Evolutionary conservation across 2,888 invertebrate species (phyloP).

Genomic region (Rhimphoctona megacephalus): DNA sequence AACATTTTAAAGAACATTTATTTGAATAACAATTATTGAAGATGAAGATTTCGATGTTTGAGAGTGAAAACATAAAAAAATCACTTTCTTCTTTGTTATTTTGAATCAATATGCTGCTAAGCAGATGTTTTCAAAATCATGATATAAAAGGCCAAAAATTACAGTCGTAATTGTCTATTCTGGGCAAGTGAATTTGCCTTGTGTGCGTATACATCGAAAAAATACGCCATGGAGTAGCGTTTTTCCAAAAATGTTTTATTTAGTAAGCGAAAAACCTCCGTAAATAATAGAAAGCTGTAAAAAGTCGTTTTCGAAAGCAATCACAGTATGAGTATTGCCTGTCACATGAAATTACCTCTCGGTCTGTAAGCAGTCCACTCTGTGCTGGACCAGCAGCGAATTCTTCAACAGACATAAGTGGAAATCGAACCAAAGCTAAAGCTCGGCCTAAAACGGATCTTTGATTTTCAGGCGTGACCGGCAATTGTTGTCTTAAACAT

Average conservation of each 20-base stretch:
- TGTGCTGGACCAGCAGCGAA: slow-evolving; percentile 92
- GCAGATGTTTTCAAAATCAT: no score
- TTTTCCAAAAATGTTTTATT: neutral
- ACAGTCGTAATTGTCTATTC: no score
- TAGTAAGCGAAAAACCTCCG: neutral
- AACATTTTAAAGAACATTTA: neutral
- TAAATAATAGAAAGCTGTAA: neutral
- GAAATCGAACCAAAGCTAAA: slow-evolving; percentile 91
- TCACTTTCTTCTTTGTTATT: neutral
- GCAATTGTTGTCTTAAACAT: slow-evolving; percentile 89
- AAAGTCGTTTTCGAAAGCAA: neutral
- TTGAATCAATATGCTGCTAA: no score
- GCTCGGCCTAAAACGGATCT: slow-evolving; percentile 89
- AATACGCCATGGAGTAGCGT: no score
- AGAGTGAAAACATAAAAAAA: neutral
- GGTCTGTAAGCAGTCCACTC: slow-evolving; percentile 90
- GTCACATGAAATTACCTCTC: slow-evolving; percentile 85
- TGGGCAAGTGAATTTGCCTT: no score
- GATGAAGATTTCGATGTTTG: neutral
- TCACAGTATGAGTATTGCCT: neutral
- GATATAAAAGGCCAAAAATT: no score
- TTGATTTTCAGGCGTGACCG: slow-evolving; percentile 89
- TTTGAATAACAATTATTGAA: neutral
- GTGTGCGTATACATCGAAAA: no score
- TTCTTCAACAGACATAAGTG: slow-evolving; percentile 94